phyloP scores from a whole-genome alignment of 2,113 vertebrate genomes.

The Phoxinus phoxinus region DNA sequence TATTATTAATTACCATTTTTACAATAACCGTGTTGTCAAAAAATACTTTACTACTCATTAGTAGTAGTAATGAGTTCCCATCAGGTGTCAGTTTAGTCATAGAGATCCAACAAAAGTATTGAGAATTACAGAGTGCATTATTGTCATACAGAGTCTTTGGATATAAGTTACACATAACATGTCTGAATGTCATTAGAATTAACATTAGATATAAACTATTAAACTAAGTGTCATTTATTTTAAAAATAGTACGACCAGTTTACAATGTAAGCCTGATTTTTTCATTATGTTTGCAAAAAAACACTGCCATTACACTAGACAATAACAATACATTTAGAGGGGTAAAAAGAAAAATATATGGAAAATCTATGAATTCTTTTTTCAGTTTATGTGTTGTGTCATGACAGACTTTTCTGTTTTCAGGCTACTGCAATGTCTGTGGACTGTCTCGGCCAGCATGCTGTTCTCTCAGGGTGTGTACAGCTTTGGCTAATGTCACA shows the following conservation, averaged over 20 bases:
- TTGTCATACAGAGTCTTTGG: background rate
- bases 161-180: background rate
- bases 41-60: too few species aligned
- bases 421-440: constrained; percentile 98
- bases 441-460: constrained; percentile 92
- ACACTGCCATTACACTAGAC: background rate
- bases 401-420: constrained; percentile 26
- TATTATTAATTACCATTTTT: background rate
- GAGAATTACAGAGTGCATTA: too few species aligned
- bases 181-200: background rate
- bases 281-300: background rate
- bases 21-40: background rate
- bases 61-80: too few species aligned
- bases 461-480: constrained; percentile 94
- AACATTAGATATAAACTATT: background rate
- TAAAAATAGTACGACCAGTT: background rate
- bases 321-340: background rate
- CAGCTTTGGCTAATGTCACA: constrained; percentile 27
- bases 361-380: background rate
- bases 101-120: too few species aligned
- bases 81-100: too few species aligned
- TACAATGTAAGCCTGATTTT: background rate
- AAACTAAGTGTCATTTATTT: background rate
- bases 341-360: too few species aligned
- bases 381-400: background rate